Conservation (phyloP, 2,888 invertebrate genomes). For the Sthenelais limicola region DNA sequence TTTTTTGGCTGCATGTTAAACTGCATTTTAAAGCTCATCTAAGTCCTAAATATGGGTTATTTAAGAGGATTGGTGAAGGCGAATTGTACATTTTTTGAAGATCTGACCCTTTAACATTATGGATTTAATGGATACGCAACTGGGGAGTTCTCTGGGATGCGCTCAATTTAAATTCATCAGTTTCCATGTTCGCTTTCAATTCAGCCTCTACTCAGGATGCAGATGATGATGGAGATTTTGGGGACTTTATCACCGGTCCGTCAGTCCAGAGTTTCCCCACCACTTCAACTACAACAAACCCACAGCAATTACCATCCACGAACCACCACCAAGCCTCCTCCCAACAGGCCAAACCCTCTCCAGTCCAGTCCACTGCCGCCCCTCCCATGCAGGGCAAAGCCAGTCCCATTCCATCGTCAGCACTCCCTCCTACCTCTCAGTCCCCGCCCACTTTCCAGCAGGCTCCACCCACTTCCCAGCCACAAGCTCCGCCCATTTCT, state of each 20-base stretch:
- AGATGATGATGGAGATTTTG: conserved; percentile 54
- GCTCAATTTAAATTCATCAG: not conserved
- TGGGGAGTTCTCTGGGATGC: too few relatives aligned
- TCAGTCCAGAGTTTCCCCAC: not conserved
- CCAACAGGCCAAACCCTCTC: not conserved
- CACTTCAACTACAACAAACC: not conserved
- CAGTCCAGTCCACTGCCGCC: not conserved
- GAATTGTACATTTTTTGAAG: too few relatives aligned
- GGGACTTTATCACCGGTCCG: conserved; percentile 57
- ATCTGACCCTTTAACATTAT: too few relatives aligned
- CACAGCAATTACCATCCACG: not conserved
- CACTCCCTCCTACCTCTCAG: conserved; percentile 29
- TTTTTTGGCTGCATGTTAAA: too few relatives aligned
- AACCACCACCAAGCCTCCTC: not conserved
- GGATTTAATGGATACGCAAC: too few relatives aligned
- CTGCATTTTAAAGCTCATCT: too few relatives aligned
- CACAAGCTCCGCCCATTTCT: conserved; percentile 14
- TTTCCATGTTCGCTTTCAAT: not conserved
- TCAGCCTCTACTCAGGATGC: conserved; percentile 11
- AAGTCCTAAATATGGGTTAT: too few relatives aligned
- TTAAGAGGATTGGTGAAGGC: too few relatives aligned
- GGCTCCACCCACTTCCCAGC: conserved; percentile 17
- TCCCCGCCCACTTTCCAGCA: conserved; percentile 22
- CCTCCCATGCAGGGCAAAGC: not conserved
- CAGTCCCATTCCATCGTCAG: conserved; percentile 32